phyloP scores from a whole-genome alignment of 2,888 invertebrate genomes.

The Cantharis flavilabris region DNA sequence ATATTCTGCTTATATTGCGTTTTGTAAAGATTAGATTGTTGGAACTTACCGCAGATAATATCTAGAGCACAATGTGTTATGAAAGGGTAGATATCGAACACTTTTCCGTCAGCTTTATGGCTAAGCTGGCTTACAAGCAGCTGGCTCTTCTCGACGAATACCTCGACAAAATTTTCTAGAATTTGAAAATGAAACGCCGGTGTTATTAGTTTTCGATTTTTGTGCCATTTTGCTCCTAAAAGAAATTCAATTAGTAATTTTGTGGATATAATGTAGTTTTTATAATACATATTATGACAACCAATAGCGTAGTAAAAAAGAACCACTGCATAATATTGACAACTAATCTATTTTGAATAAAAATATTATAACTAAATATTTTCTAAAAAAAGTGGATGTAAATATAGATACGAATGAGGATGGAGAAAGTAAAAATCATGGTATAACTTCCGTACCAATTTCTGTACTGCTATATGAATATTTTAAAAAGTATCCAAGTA shows the following conservation, averaged over 20 bases:
- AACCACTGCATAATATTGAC: no score
- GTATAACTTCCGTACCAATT: not conserved
- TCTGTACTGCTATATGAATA: not conserved
- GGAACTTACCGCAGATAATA: slow-evolving; percentile 46
- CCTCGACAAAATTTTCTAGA: slow-evolving; percentile 42
- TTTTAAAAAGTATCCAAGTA: not conserved
- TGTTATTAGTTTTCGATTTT: slow-evolving; percentile 41
- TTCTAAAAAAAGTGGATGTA: no score
- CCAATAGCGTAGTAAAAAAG: no score
- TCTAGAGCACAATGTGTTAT: slow-evolving; percentile 44
- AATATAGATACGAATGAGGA: no score
- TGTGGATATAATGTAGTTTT: not conserved
- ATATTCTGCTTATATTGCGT: slow-evolving; percentile 15
- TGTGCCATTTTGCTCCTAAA: slow-evolving; percentile 40
- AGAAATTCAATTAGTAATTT: not conserved
- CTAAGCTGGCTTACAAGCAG: slow-evolving; percentile 34
- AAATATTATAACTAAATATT: no score
- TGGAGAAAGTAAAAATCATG: not conserved
- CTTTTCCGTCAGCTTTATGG: slow-evolving; percentile 37
- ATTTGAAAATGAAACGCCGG: slow-evolving; percentile 48
- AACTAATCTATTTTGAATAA: no score
- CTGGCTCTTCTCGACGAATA: slow-evolving; percentile 42
- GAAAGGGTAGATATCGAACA: slow-evolving; percentile 44
- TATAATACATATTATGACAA: not conserved
- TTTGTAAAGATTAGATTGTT: slow-evolving; percentile 17